Percentiles rank a stretch among this genome's conserved stretches.
Evolutionary conservation across 2,113 vertebrate species (phyloP).

Genomic region (Oncorhynchus masou): DNA sequence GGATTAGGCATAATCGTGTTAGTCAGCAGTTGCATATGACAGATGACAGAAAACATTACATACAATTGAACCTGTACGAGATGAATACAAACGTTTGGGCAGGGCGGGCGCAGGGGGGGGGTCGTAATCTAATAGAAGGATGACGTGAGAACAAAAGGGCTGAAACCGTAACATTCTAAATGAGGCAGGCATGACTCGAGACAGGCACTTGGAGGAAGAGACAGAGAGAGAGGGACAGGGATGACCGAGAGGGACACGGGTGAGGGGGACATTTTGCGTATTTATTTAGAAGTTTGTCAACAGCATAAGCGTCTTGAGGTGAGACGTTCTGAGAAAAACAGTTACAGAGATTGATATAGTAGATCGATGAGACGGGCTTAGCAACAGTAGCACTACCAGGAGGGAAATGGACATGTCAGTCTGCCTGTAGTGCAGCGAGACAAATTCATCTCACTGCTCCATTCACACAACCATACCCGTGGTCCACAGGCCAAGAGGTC

Average conservation of each 20-base stretch:
- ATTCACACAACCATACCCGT: no score
- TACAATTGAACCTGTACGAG: constrained; percentile 64
- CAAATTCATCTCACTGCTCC: no score
- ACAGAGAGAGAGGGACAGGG: neutral
- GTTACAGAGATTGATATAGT: no score
- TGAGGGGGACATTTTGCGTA: no score
- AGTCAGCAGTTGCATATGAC: constrained; percentile 60
- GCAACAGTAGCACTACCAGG: no score
- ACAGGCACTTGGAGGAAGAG: constrained; percentile 45
- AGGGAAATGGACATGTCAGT: no score
- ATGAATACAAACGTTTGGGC: constrained; percentile 64
- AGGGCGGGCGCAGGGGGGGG: constrained; percentile 1
- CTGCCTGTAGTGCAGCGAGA: no score
- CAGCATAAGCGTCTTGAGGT: no score
- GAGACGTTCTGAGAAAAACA: no score
- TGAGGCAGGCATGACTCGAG: constrained; percentile 58
- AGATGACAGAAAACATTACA: constrained; percentile 71
- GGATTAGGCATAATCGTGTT: constrained; percentile 65
- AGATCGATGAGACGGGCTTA: no score
- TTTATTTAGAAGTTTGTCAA: no score
- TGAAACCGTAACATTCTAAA: constrained; percentile 68
- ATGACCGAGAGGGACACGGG: neutral
- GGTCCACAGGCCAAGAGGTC: no score
- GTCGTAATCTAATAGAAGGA: constrained; percentile 72
- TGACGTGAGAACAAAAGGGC: constrained; percentile 75